Conservation (phyloP, 2,113 vertebrate species). For the Bos javanicus region DNA sequence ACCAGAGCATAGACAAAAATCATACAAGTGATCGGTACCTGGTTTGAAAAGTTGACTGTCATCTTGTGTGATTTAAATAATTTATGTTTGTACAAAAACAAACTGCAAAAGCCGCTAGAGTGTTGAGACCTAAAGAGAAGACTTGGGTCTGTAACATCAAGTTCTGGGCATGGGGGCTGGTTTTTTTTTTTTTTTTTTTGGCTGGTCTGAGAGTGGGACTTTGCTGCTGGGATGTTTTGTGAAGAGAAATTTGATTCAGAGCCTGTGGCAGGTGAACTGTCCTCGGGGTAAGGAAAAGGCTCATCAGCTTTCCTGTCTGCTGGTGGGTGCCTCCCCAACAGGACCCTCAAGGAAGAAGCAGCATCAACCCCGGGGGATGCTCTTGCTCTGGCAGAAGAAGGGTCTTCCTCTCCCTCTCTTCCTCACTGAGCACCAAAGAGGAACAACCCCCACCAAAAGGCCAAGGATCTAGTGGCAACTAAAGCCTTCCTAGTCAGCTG, state of each 20-base stretch:
- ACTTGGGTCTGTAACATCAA: slow-evolving; percentile 79
- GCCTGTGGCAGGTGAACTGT: slow-evolving; percentile 68
- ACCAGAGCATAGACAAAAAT: slow-evolving; percentile 72
- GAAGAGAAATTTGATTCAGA: slow-evolving; percentile 58
- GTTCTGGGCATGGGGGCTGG: slow-evolving; percentile 78
- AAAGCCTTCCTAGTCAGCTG: background rate
- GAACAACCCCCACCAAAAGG: background rate
- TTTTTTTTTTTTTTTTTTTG: slow-evolving; percentile 38
- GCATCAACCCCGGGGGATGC: accelerated
- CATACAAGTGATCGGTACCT: slow-evolving; percentile 73
- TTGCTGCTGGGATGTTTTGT: slow-evolving; percentile 71
- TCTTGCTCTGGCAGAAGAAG: background rate
- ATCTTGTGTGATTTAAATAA: slow-evolving; percentile 70
- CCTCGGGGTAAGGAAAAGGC: slow-evolving; percentile 65
- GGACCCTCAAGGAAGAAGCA: accelerated
- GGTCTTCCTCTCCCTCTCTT: background rate
- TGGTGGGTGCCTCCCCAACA: background rate
- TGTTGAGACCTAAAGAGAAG: slow-evolving; percentile 73
- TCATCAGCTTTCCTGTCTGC: slow-evolving; percentile 75
- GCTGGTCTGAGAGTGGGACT: slow-evolving; percentile 78
- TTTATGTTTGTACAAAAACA: slow-evolving; percentile 60
- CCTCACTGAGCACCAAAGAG: slow-evolving; percentile 17
- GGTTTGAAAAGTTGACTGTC: slow-evolving; percentile 76
- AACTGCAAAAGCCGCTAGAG: slow-evolving; percentile 75
- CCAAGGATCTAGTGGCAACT: background rate